A percentile compares a stretch with the other conserved stretches of the same genome.
Conservation (phyloP, 2,113 vertebrate species). For the Brachirus orientalis region DNA sequence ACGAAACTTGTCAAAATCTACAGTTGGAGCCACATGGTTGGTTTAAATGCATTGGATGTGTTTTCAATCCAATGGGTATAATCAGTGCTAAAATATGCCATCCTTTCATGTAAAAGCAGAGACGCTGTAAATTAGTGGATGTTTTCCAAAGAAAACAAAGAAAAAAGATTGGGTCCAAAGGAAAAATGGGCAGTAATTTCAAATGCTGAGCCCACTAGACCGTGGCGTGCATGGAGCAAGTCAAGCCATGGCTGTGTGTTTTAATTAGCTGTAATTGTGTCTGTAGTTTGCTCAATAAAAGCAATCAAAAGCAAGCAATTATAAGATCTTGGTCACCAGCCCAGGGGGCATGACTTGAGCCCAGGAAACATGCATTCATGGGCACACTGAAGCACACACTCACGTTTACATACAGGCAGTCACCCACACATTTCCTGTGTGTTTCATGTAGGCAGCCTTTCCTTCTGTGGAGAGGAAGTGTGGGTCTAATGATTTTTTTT, state of each 20-base stretch:
- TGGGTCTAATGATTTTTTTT: slow-evolving; percentile 69
- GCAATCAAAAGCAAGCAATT: slow-evolving; percentile 67
- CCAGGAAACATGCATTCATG: slow-evolving; percentile 5
- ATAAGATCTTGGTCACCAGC: slow-evolving; percentile 55
- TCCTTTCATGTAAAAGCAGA: no score
- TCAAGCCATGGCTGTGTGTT: slow-evolving; percentile 28
- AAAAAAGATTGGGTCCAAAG: no score
- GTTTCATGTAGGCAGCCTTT: slow-evolving; percentile 70
- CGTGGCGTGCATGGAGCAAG: slow-evolving; percentile 12
- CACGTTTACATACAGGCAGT: slow-evolving; percentile 37
- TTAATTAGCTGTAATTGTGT: slow-evolving; percentile 66
- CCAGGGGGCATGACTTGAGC: slow-evolving; percentile 40
- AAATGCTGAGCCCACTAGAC: background rate
- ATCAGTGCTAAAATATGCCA: no score
- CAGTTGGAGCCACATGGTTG: slow-evolving; percentile 1
- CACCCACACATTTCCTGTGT: slow-evolving; percentile 77
- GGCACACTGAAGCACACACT: slow-evolving; percentile 3
- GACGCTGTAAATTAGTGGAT: background rate
- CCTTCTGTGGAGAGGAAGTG: slow-evolving; percentile 76
- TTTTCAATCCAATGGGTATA: no score
- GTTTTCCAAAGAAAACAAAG: no score
- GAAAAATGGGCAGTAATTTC: no score
- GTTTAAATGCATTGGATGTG: background rate
- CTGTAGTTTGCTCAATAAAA: slow-evolving; percentile 51
- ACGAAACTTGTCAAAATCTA: slow-evolving; percentile 71